Conservation (phyloP, 1,140 invertebrate genomes). For the Drosophila nigromelanica region DNA sequence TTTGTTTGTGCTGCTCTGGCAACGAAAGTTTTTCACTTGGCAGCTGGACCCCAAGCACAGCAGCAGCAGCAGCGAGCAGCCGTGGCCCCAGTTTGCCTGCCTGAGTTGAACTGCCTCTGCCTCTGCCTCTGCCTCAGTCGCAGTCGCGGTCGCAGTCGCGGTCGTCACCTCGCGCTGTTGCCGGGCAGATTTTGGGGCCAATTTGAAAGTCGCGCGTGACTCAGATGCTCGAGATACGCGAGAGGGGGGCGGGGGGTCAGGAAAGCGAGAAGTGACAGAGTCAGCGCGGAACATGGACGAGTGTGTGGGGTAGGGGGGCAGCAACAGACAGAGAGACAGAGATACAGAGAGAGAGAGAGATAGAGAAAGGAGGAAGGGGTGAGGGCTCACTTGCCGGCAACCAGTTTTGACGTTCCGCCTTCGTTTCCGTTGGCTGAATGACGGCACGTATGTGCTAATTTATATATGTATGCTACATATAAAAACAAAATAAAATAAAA, state of each 20-base stretch:
- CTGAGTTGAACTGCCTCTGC: conserved; percentile 16
- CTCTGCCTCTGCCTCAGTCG: background rate
- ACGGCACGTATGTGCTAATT: conserved; percentile 53
- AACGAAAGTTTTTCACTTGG: conserved; percentile 18
- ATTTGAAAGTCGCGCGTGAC: conserved; percentile 75
- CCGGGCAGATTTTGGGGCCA: conserved; percentile 60
- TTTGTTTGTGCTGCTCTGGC: background rate
- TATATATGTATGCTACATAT: too few relatives aligned
- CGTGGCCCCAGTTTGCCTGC: conserved; percentile 40
- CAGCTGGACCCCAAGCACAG: conserved; percentile 13
- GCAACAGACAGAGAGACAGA: too few relatives aligned
- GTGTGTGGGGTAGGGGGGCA: too few relatives aligned
- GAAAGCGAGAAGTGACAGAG: too few relatives aligned
- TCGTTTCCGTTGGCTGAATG: conserved; percentile 22
- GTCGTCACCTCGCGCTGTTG: conserved; percentile 54
- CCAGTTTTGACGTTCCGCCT: conserved; percentile 48
- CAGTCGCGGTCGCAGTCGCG: background rate
- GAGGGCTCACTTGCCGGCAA: conserved; percentile 54
- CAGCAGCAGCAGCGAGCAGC: too few relatives aligned
- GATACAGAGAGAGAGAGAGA: too few relatives aligned
- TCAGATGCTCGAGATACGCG: conserved; percentile 41
- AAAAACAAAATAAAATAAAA: background rate
- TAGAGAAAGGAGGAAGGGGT: background rate
- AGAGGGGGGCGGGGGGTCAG: too few relatives aligned
- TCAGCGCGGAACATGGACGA: too few relatives aligned